These are phyloP conservation scores for Stictonetta naevosa DNA, from an alignment of 2,113 vertebrate genomes.

Conservation along the genomic window DNA sequence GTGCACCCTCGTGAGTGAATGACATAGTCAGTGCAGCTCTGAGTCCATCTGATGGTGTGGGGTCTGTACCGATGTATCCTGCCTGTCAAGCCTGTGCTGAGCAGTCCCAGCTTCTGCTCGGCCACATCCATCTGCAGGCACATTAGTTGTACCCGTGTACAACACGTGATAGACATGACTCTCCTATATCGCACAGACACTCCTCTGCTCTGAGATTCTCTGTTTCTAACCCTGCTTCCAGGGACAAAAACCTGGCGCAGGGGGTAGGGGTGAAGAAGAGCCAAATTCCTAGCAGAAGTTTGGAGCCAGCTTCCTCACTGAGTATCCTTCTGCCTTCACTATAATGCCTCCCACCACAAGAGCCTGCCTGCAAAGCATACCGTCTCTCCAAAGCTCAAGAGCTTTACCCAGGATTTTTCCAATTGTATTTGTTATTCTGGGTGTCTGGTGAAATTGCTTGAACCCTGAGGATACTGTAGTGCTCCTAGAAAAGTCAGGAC, in stretches of 20 bases:
- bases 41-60: accelerated
- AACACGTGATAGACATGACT: not conserved
- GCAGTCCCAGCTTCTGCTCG: not conserved
- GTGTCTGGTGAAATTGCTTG: slow-evolving; percentile 24
- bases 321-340: slow-evolving; percentile 34
- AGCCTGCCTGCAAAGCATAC: slow-evolving; percentile 36
- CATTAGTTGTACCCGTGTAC: accelerated
- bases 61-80: not conserved
- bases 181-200: not conserved
- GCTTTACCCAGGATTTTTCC: slow-evolving; percentile 48
- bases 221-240: not conserved
- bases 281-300: slow-evolving; percentile 32
- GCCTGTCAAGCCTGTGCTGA: not conserved
- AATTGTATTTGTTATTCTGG: slow-evolving; percentile 24
- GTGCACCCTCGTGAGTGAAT: accelerated
- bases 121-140: not conserved
- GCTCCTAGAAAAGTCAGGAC: slow-evolving; percentile 25
- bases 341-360: slow-evolving; percentile 35
- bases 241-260: not conserved
- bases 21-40: accelerated
- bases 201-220: not conserved
- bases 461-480: not conserved
- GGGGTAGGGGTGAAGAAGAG: not conserved
- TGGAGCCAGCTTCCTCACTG: slow-evolving; percentile 49
- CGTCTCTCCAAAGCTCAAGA: not conserved